Evolutionary conservation across 1,140 invertebrate species (phyloP), one percentile per base, ranked within the genome.

Genomic region (Drosophila micromelanica): DNA sequence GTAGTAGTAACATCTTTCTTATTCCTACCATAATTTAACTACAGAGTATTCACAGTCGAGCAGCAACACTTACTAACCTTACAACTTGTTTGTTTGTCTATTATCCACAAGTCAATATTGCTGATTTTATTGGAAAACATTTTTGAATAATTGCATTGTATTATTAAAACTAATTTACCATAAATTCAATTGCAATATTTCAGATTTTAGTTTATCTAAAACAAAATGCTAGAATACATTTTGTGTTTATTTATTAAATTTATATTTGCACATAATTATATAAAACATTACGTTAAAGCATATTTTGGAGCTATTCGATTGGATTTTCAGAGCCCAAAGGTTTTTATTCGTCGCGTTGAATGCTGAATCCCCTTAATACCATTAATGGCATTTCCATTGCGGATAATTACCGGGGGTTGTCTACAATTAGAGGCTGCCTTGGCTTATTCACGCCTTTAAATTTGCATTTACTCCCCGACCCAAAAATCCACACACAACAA

Each of bases 371-470:
- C 76, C 72, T 82, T 91, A 91, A 91, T 90, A 38, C 80, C 90
- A 78, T 91, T 91, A 91, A 91, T 91, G 79, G 85, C 78, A 80
- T 91, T 91, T 84, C 81, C 77, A 90, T 89, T 89, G 76, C 77
- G 84, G 77, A 90, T 91, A 90, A 91, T 90, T 90, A 84, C 78
- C 78, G 78, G 62, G 80, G 89, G 87, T 84, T 84, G 89, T 90
- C 73, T 84, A 89, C 84, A 89, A 90, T 90, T 89, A 79, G 79
- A 85, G 85, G 67, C 67, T 87, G 76, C 85, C 78, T 77, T 87
- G 78, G 81, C 81, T 86, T 86, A 81, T 86, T 86, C 81, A 87
- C 81, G 81, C 82, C 84, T 87, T 89, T 89, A 89, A 89, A 89
- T 89, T 89, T 89, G 85, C 84, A 89, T 89, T 89, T 80, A 84